Conservation (phyloP, 2,797 vertebrate species). For the Diglossa cyanea region DNA sequence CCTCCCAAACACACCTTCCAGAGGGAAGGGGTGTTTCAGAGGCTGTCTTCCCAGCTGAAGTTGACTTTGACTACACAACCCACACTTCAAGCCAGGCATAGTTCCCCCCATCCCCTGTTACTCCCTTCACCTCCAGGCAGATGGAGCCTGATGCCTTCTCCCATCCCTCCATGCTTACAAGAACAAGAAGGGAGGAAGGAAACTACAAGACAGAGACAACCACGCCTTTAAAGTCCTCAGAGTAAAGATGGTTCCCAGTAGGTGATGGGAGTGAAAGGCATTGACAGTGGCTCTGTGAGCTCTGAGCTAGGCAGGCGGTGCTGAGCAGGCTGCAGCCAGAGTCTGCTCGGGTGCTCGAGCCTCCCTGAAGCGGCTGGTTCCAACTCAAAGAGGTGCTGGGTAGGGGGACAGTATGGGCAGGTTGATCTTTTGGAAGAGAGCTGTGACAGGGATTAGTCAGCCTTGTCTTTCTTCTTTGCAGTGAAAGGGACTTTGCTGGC, state of each 20-base stretch:
- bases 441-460: slow-evolving; percentile 36
- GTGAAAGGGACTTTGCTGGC: slow-evolving; percentile 74
- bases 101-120: not conserved
- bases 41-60: not conserved
- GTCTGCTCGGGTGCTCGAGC: slow-evolving; percentile 25
- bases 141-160: not conserved
- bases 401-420: not conserved
- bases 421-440: not conserved
- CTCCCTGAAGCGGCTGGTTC: slow-evolving; percentile 43
- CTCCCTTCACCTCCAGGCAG: not conserved
- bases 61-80: not conserved
- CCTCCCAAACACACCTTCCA: not conserved
- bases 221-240: not conserved
- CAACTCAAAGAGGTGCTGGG: slow-evolving; percentile 42
- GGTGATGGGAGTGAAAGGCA: slow-evolving; percentile 39
- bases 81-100: not conserved
- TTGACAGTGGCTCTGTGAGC: slow-evolving; percentile 14
- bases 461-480: slow-evolving; percentile 79
- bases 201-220: slow-evolving; percentile 14
- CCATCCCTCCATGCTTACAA: not conserved
- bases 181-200: slow-evolving; percentile 1
- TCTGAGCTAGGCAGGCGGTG: slow-evolving; percentile 32
- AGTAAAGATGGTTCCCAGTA: not conserved
- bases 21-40: not conserved
- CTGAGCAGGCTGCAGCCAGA: slow-evolving; percentile 7